Evolutionary conservation across 1,140 invertebrate genomes (phyloP).

Genomic region (Conus betulinus): DNA sequence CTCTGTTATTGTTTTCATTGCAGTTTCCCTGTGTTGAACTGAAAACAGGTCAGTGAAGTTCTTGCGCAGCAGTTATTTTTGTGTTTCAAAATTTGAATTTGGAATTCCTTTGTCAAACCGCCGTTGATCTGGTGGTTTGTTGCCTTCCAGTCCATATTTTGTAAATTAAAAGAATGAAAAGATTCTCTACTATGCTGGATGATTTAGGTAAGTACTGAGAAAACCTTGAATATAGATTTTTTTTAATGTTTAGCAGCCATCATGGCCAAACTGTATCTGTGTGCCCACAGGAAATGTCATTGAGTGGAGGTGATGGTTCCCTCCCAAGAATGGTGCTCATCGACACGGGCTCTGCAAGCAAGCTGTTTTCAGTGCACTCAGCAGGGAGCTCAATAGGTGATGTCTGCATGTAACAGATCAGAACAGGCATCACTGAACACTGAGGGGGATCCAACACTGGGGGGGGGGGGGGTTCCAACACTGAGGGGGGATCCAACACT

Average conservation of each 20-base stretch:
- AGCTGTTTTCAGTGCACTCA: no score
- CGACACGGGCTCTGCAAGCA: no score
- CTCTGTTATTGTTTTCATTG: slow-evolving; percentile 37
- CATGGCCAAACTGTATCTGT: neutral
- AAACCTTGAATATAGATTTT: neutral
- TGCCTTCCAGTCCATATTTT: neutral
- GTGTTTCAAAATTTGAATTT: neutral
- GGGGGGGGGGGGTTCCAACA: no score
- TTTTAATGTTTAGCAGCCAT: neutral
- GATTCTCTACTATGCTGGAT: neutral
- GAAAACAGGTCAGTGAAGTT: slow-evolving; percentile 52
- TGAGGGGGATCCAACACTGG: no score
- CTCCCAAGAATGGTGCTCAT: no score
- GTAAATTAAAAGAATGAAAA: neutral
- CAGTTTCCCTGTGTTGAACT: slow-evolving; percentile 59
- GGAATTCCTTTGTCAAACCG: neutral
- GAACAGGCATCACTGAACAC: no score
- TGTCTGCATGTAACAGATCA: no score
- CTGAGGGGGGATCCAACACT: no score
- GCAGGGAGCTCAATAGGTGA: no score
- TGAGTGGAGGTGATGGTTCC: no score
- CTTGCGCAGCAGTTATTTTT: neutral
- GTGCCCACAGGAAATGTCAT: neutral
- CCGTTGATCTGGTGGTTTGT: neutral
- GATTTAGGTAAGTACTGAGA: neutral